These are phyloP conservation scores for Cosmorhoe ocellata DNA, from an alignment of 2,888 invertebrate genomes.

Conservation along the genomic window DNA sequence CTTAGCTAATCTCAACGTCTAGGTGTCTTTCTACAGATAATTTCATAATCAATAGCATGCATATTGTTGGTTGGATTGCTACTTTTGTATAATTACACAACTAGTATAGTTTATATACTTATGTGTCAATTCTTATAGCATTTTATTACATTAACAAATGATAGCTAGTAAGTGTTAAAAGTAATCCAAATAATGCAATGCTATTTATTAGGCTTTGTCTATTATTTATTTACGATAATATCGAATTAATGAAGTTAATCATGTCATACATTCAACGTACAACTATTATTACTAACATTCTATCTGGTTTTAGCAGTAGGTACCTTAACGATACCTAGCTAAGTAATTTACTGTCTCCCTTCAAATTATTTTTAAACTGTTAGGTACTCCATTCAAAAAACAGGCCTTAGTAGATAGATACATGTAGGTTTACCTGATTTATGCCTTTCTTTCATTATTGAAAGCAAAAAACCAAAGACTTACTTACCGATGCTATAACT, in stretches of 20 bases:
- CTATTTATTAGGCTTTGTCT: constrained; percentile 66
- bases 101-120: constrained; percentile 84
- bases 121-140: constrained; percentile 83
- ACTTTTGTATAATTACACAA: constrained; percentile 81
- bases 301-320: no score
- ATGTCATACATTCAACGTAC: constrained; percentile 25
- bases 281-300: no score
- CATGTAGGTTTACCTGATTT: no score
- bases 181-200: constrained; percentile 67
- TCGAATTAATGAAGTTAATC: constrained; percentile 35
- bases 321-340: no score
- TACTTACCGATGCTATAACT: no score
- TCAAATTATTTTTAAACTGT: no score
- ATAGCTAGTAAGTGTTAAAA: constrained; percentile 82
- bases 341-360: no score
- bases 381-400: background rate
- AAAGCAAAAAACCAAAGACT: no score
- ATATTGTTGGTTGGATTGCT: constrained; percentile 79
- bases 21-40: constrained; percentile 69
- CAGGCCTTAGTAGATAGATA: no score
- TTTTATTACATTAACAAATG: constrained; percentile 81
- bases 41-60: constrained; percentile 79
- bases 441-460: no score
- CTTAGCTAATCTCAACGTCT: constrained; percentile 58
- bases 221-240: constrained; percentile 45